These are phyloP conservation scores for Caenorhabditis tropicalis DNA, from an alignment of 1,140 invertebrate genomes.

Conservation along the genomic window DNA sequence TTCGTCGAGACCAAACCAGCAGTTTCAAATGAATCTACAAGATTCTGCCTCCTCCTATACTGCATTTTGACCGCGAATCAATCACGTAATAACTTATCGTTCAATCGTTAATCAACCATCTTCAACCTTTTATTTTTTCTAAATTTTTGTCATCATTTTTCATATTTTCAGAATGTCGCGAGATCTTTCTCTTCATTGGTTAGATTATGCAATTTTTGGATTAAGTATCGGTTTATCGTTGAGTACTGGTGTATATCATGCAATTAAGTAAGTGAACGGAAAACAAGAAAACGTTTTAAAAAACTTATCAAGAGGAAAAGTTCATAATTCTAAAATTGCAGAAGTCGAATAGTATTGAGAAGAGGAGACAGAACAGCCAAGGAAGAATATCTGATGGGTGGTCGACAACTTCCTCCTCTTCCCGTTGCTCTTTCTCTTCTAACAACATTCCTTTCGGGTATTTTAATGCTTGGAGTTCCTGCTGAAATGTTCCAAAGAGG, in stretches of 20 bases:
- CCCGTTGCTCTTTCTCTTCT: slow-evolving; percentile 69
- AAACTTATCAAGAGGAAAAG: no score
- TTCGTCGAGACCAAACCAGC: not conserved
- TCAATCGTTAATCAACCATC: slow-evolving; percentile 1
- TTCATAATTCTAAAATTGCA: no score
- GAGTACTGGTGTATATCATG: slow-evolving; percentile 56
- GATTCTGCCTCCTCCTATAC: not conserved
- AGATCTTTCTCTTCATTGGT: slow-evolving; percentile 41
- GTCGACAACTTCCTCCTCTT: slow-evolving; percentile 64
- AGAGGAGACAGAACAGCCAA: slow-evolving; percentile 55
- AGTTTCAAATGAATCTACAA: not conserved
- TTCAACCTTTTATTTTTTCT: not conserved
- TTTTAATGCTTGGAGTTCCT: slow-evolving; percentile 62
- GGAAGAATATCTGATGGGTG: slow-evolving; percentile 68
- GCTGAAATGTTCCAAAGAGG: slow-evolving; percentile 68
- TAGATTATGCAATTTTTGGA: slow-evolving; percentile 57
- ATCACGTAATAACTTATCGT: slow-evolving; percentile 29
- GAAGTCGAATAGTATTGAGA: slow-evolving; percentile 44
- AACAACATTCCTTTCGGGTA: slow-evolving; percentile 69
- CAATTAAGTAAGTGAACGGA: slow-evolving; percentile 54
- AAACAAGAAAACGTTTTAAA: not conserved
- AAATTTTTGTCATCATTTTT: not conserved
- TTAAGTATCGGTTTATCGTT: slow-evolving; percentile 50
- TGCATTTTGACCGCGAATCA: slow-evolving; percentile 17
- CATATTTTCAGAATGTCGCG: not conserved